These are phyloP conservation scores for Rhagonycha lutea DNA, from an alignment of 2,888 invertebrate species.

Conservation along the genomic window DNA sequence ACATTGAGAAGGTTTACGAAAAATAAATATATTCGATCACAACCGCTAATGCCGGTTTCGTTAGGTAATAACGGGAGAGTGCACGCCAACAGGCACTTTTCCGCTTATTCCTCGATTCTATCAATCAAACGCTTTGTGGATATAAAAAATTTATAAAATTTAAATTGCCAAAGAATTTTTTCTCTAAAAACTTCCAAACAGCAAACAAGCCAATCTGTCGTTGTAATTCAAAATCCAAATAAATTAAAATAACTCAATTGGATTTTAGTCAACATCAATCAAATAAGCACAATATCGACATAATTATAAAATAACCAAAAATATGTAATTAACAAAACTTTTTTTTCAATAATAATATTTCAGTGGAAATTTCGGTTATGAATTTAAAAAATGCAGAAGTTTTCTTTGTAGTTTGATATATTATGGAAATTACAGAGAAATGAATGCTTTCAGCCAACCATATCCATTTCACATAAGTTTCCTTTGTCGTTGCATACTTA, in stretches of 20 bases:
- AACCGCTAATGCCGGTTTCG: constrained; percentile 15
- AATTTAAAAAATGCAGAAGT: constrained; percentile 1
- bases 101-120: constrained; percentile 36
- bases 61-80: constrained; percentile 15
- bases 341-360: background rate
- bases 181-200: background rate
- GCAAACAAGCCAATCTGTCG: background rate
- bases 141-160: constrained; percentile 8
- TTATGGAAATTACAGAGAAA: constrained; percentile 9
- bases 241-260: background rate
- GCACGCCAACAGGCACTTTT: constrained; percentile 36
- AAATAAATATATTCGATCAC: constrained; percentile 12
- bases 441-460: constrained; percentile 7
- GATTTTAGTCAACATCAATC: background rate
- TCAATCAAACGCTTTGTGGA: constrained; percentile 33
- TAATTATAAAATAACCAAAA: background rate
- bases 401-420: constrained; percentile 9
- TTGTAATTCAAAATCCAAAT: background rate
- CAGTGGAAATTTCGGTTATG: background rate
- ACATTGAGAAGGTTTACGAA: constrained; percentile 8
- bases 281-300: background rate
- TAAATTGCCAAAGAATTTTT: background rate
- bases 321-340: background rate
- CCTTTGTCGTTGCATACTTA: constrained; percentile 6
- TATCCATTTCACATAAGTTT: constrained; percentile 10